Base-by-base conservation (phyloP, 2,888 invertebrate genomes). In the Perizoma affinitatum region DNA sequence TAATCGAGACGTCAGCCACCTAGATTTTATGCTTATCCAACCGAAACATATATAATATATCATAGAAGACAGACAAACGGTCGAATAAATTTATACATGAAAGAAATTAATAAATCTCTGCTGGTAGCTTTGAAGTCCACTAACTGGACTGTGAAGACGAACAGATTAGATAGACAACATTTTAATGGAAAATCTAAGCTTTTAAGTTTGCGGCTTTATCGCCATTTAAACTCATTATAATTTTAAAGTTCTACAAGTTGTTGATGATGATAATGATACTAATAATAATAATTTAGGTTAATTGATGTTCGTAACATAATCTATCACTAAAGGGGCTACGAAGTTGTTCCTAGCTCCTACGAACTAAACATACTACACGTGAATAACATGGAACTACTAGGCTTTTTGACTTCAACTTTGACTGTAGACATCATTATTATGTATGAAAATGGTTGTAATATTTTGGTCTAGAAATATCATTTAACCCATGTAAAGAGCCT, bases 51-150 rank as follows among this genome's bases (percentile, higher is more conserved):
- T 57, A 22, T 44, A 22, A 62, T 65, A 61, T 55, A 67, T 63
- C 60, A 49, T 41, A 10, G 11, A 52, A 44, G 53, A 52, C 43
- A 42, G 53, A 46, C 53, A 54, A 42, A 47, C 49, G 46, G 53
- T 45, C 52, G 42, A 58, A 50, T 61, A 58, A 58, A 64, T 61
- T 58, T 47, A 51, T 40, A 70, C 65, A 61, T 70, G 63, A 72
- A 71, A 70, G 65, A 70, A 69, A 66, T 67, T 62, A 66, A 70
- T 66, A 66, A 69, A 68, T 65, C 58, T 53, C 65, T 36, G 53
- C 42, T 44, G 36, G 11, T 11, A 46, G 50, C 70, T 70, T 72
- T 72, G 72, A 72, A 68, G 72, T 66, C 41, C 36, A 47, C 49
- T 62, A 68, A 68, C 63, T 66, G 62, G 65, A 67, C 65, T 58